Base-by-base conservation (phyloP, 2,797 vertebrate species). In the Taenioides sp. region DNA sequence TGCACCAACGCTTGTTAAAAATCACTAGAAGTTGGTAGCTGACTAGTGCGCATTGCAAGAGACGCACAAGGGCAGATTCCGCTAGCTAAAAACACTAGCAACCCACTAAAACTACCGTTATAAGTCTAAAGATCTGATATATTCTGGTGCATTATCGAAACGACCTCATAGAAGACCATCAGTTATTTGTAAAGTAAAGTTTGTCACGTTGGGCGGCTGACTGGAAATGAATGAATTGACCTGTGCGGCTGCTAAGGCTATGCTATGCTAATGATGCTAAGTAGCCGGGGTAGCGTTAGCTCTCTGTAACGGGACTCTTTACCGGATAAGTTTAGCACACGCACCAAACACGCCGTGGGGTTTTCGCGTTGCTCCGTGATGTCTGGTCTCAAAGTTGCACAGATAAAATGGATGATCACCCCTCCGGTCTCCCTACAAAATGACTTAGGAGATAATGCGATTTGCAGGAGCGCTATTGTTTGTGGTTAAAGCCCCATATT, bases 401-500 rank as follows among this genome's bases (percentile, higher is more conserved):
- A 25, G 17, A 31, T 22, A 40, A 25, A 3, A 70, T 9, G 1
- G 9, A 5, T 5, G 64, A 11, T 40, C 10, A 40, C 58, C 62
- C 50, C 23, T 7, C 18, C 31, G 16, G 60, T 43, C 80, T 68
- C 43, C 70, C 11, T 11, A 70, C 27, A 59, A 74, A 73, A 52
- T 60, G 63, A 80, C 66, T 80, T 52, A 50, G 67, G 78, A 70
- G 78, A 58, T 75, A 65, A 82, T 37, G 57, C 69, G 77, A 76
- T 75, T 80, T 79, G 79, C 67, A 70, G 6, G 77, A 77, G 75
- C 78, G 79, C 87, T 88, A 80, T 87, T 90, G 91, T 92, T 90
- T 85, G 89, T 78, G 71, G 81, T 84, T 83, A 81, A 77, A 88
- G 81, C 83, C 10, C 79, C 87, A 88, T 81, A 81, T 87, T 85